Evolutionary conservation across 1,140 invertebrate genomes (phyloP), one percentile per base, ranked within the genome.

Genomic region (Trichonephila clavipes): DNA sequence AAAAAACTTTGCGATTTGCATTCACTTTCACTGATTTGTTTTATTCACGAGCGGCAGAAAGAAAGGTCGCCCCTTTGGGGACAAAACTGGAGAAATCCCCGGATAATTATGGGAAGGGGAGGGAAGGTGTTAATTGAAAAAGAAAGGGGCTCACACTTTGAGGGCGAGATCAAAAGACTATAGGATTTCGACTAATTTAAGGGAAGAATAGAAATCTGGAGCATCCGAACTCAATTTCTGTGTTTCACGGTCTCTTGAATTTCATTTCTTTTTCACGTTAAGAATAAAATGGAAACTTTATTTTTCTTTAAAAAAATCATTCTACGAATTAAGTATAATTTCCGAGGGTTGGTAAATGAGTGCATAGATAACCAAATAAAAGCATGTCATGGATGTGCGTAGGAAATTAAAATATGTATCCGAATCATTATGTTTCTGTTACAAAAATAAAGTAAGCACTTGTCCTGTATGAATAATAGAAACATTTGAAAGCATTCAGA

Each of bases 21-120:
- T 90, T 90, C 72, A 90, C 88, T 90, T 90, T 90, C 88, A 12
- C 72, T 90, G 88, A 90, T 90, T 90, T 90, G 88, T 90, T 90
- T 90, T 90, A 90, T 90, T 90, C 88, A 90, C 81, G 69, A 90
- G 69, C n/a, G 69, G 69, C 19, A 81, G 72, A 81, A 61, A 90
- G 69, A 21, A 81, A 19, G 51, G 19, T 4, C 51, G 44, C 51
- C 72, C 34, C 88, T 90, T 81, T 24, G 1, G 88, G 66, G 88
- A 90, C 66, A 40, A 18, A 64, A 34, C 18, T 44, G 58, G 88
- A 28, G 16, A 24, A 21, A 77, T 14, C 14, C 72, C 72, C 12
- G 34, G 28, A 77, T 77, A 72, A 72, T 72, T 72, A 72, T 34
- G n/a, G 24, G 24, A 24, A 24, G 14, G 72, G 72, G 18, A 18